These are phyloP conservation scores for Sphenopsis melanotis DNA, from an alignment of 2,797 vertebrate genomes.

Conservation along the genomic window DNA sequence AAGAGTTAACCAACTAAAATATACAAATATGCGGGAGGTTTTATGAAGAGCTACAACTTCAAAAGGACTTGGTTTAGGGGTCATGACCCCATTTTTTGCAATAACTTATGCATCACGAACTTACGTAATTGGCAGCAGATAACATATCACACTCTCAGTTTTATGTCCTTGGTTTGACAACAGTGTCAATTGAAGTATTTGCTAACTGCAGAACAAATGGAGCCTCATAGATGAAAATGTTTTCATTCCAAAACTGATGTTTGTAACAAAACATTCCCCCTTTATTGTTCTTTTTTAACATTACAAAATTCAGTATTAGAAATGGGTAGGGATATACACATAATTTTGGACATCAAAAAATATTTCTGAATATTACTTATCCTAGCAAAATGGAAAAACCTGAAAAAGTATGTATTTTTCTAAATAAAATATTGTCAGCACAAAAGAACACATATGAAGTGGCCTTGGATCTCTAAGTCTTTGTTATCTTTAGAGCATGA, in stretches of 20 bases:
- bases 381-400: neutral
- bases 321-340: neutral
- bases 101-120: conserved; percentile 63
- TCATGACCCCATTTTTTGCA: conserved; percentile 64
- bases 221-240: conserved; percentile 35
- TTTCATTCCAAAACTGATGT: conserved; percentile 38
- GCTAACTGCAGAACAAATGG: conserved; percentile 57
- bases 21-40: conserved; percentile 21
- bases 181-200: conserved; percentile 65
- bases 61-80: conserved; percentile 48
- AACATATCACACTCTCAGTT: conserved; percentile 65
- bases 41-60: conserved; percentile 47
- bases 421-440: neutral
- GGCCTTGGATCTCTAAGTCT: neutral
- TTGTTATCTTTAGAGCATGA: neutral
- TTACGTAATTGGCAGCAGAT: conserved; percentile 68
- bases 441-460: neutral
- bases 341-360: neutral
- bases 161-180: conserved; percentile 66
- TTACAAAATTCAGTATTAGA: neutral
- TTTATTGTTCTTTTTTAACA: conserved; percentile 11
- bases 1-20: conserved; percentile 60
- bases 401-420: neutral
- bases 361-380: neutral
- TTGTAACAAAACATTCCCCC: neutral